Evolutionary conservation across 2,797 vertebrate species (phyloP), one percentile per base, ranked within the genome.

Genomic region (Arctocebus calabarensis): DNA sequence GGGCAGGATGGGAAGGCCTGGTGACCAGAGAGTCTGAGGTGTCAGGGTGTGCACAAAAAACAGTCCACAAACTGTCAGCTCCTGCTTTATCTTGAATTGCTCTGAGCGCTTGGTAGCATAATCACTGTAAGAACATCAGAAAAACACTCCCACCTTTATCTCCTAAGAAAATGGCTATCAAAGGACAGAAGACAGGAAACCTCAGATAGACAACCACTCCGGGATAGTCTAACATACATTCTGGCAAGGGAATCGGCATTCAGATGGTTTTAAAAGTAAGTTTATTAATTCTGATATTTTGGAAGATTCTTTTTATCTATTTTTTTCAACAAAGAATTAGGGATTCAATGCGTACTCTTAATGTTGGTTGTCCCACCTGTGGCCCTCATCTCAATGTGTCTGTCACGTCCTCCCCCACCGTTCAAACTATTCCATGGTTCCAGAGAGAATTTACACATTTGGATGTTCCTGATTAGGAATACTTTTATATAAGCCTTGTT

Each of bases 401-500:
- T 75, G 82, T 81, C 20, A 78, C 2, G 19, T 84, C 91, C 64
- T 62, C 71, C 64, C 16, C 55, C 61, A 37, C 8, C 70, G 85
- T 94, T 68, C 34, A 84, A 78, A 74, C 11, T 87, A 32, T 82
- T 64, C 23, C 62, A 87, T 29, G 27, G 13, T n/a, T 77, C 61
- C 20, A 4, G 22, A 32, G 14, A 52, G 61, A 87, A 82, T 88
- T 78, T 68, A 91, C 66, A 84, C 77, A 95, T 82, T 90, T 43
- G 77, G 43, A 88, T 71, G n/a, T 75, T 81, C 37, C 73, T 88
- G 66, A 94, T 87, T 83, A 78, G 91, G 87, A 52, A 8, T 48
- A 85, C 45, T 83, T 85, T 95, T 87, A 77, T 43, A 84, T 66
- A 97, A 71, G 16, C 5, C 23, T 93, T 88, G 22, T 91, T 96